phyloP scores from a whole-genome alignment of 2,888 invertebrate genomes.

The Glaucopsyche alexis region DNA sequence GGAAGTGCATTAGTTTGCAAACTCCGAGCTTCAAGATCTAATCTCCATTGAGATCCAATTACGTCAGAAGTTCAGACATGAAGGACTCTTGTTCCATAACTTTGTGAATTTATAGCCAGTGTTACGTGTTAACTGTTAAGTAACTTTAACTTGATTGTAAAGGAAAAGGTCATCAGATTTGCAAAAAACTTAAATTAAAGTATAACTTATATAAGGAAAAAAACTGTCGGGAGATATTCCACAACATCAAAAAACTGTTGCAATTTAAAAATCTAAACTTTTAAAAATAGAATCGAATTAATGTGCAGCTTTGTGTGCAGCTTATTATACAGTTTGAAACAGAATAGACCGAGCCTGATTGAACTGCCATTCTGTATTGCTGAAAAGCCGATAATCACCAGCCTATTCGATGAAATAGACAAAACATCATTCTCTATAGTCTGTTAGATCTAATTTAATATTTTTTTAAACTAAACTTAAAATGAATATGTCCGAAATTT shows the following conservation, averaged over 20 bases:
- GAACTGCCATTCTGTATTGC: not conserved
- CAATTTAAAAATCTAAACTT: not conserved
- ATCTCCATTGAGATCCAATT: constrained; percentile 2
- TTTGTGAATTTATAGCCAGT: not conserved
- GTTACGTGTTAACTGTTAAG: not conserved
- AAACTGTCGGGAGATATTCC: not conserved
- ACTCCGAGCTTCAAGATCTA: not conserved
- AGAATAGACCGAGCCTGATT: constrained; percentile 6
- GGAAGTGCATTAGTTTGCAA: not conserved
- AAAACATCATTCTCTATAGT: not conserved
- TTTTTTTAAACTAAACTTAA: no score
- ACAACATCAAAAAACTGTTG: not conserved
- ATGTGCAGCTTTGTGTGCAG: no score
- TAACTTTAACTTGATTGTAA: not conserved
- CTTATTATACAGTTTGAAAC: not conserved
- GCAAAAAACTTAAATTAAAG: no score
- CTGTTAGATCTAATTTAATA: not conserved
- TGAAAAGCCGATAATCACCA: constrained; percentile 14
- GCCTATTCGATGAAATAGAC: not conserved
- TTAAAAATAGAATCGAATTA: not conserved
- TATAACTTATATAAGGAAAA: no score
- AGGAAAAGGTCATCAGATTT: not conserved
- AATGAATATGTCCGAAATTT: no score
- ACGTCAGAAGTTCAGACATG: not conserved
- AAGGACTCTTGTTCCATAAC: not conserved